These are phyloP conservation scores for Botrylloides violaceus DNA, from an alignment of 23 tunicate genomes.

Conservation along the genomic window DNA sequence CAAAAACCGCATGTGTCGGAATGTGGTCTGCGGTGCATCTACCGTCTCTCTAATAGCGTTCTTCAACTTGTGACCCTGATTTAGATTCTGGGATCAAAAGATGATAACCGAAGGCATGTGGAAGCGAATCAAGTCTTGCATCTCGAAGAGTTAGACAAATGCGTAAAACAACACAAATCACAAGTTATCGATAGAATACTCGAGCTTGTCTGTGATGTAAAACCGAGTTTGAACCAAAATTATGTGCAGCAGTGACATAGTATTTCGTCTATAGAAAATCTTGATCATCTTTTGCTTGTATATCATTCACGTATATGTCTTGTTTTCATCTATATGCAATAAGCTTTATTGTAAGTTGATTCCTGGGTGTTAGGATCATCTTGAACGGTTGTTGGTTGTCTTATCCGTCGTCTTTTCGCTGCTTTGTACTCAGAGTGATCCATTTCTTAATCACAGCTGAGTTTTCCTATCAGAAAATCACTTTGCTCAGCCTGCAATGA, in stretches of 20 bases:
- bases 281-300: background rate
- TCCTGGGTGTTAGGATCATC: background rate
- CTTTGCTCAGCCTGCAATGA: too few species aligned
- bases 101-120: constrained; percentile 41
- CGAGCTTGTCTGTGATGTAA: constrained; percentile 76
- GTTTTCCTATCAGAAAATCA: too few species aligned
- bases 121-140: constrained; percentile 33
- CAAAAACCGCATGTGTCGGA: too few species aligned
- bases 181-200: constrained; percentile 56
- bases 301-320: background rate
- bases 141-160: constrained; percentile 25
- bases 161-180: constrained; percentile 35
- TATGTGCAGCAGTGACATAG: constrained; percentile 18
- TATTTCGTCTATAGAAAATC: background rate
- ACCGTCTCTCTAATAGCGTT: too few species aligned
- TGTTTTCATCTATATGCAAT: background rate
- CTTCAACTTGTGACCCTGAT: too few species aligned
- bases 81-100: constrained; percentile 73
- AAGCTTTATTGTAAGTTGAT: background rate
- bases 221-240: constrained; percentile 73
- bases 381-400: too few species aligned
- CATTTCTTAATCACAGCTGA: too few species aligned
- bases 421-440: too few species aligned
- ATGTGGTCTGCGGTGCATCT: too few species aligned
- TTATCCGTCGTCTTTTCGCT: too few species aligned